Conservation (phyloP, 2,113 vertebrate genomes). For the Malurus elegans region DNA sequence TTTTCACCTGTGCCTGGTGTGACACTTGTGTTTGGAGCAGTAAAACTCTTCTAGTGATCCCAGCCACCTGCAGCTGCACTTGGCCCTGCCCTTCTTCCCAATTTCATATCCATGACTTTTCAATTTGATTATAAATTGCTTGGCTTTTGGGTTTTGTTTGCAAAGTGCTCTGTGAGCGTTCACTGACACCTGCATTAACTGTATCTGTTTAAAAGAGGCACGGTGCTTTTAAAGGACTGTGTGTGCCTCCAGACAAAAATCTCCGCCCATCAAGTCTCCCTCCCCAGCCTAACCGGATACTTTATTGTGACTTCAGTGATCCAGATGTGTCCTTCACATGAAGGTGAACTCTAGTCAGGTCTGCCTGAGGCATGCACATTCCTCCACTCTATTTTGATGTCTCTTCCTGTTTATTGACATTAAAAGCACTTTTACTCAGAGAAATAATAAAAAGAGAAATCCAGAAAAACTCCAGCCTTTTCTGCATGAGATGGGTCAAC, state of each 20-base stretch:
- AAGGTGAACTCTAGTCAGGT: background rate
- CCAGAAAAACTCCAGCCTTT: background rate
- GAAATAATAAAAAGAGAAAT: background rate
- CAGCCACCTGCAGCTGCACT: background rate
- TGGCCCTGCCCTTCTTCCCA: background rate
- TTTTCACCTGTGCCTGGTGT: background rate
- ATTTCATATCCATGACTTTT: background rate
- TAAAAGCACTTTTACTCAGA: background rate
- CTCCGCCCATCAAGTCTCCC: background rate
- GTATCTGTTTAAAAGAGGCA: background rate
- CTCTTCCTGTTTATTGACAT: background rate
- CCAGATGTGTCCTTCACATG: background rate
- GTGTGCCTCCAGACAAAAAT: background rate
- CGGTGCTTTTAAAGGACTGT: background rate
- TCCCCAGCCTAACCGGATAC: background rate
- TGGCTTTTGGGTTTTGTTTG: background rate
- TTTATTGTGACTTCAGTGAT: background rate
- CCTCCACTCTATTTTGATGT: background rate
- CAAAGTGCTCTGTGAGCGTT: background rate
- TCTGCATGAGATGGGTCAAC: constrained; percentile 1
- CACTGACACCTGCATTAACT: background rate
- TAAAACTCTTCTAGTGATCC: background rate
- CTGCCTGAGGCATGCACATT: background rate
- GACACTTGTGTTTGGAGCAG: background rate
- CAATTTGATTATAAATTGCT: background rate